Percentiles rank a stretch among this genome's conserved stretches.
Conservation (phyloP, 1,140 invertebrate species). For the Meteorus sp. region DNA sequence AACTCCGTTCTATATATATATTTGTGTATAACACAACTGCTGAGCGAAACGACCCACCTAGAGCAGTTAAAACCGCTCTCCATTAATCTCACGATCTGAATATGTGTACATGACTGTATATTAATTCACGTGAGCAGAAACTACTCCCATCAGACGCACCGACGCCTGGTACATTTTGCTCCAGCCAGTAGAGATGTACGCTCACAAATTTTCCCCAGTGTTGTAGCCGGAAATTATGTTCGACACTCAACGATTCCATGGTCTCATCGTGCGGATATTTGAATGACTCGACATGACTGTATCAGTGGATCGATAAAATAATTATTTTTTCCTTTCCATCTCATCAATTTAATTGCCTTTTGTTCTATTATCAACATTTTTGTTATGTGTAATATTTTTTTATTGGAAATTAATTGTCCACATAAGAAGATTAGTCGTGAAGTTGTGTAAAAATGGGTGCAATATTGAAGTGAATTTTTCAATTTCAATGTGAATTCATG, state of each 20-base stretch:
- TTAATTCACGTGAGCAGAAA: slow-evolving; percentile 18
- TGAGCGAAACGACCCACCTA: not conserved
- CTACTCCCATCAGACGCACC: slow-evolving; percentile 12
- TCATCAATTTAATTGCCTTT: not conserved
- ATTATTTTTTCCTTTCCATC: no score
- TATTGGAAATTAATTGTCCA: not conserved
- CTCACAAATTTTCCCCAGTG: slow-evolving; percentile 2
- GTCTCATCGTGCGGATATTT: slow-evolving; percentile 43
- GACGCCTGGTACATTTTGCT: slow-evolving; percentile 1
- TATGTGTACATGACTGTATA: slow-evolving; percentile 17
- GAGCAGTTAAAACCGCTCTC: slow-evolving; percentile 8
- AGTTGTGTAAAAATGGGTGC: no score
- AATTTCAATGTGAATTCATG: no score
- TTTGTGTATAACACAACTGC: no score
- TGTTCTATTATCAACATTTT: not conserved
- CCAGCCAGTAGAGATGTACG: no score
- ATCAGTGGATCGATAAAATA: no score
- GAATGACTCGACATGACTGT: slow-evolving; percentile 24
- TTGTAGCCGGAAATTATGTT: slow-evolving; percentile 47
- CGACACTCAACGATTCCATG: slow-evolving; percentile 40
- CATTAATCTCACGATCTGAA: slow-evolving; percentile 15
- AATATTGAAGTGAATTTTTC: no score
- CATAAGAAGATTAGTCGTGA: no score
- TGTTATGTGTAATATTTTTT: not conserved
- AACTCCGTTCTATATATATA: not conserved